These are phyloP conservation scores for Habroteleia sp. DNA, from an alignment of 2,888 invertebrate genomes.

Conservation along the genomic window DNA sequence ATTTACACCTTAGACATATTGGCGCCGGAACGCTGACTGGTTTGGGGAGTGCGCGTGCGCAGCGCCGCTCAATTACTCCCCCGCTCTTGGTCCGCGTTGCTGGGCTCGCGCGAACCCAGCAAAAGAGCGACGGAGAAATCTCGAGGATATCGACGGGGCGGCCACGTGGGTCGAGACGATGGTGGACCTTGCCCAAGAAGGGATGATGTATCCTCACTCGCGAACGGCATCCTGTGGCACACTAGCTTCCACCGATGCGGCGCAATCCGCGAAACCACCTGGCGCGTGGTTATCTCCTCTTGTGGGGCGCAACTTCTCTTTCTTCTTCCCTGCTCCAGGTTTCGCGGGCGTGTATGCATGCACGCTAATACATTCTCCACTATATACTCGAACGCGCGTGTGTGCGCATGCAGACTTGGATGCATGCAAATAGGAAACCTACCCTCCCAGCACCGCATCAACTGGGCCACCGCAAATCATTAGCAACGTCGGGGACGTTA, in stretches of 20 bases:
- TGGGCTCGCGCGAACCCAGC: constrained; percentile 25
- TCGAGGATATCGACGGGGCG: constrained; percentile 7
- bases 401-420: too few relatives aligned
- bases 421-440: too few relatives aligned
- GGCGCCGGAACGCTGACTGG: constrained; percentile 51
- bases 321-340: constrained; percentile 56
- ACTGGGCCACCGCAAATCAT: too few relatives aligned
- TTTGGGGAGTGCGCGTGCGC: constrained; percentile 36
- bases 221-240: constrained; percentile 79
- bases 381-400: too few relatives aligned
- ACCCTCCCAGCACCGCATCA: too few relatives aligned
- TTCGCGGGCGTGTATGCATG: constrained; percentile 51
- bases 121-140: constrained; percentile 8
- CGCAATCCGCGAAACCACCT: constrained; percentile 71
- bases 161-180: constrained; percentile 18
- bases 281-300: constrained; percentile 54
- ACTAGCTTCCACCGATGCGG: constrained; percentile 75
- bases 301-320: constrained; percentile 8
- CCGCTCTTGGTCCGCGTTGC: constrained; percentile 16
- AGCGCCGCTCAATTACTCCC: constrained; percentile 20
- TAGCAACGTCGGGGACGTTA: too few relatives aligned
- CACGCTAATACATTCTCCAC: too few relatives aligned
- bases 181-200: constrained; percentile 19
- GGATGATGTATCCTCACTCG: constrained; percentile 71
- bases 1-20: constrained; percentile 61